phyloP scores from a whole-genome alignment of 2,113 vertebrate genomes.

The Nerophis ophidion region DNA sequence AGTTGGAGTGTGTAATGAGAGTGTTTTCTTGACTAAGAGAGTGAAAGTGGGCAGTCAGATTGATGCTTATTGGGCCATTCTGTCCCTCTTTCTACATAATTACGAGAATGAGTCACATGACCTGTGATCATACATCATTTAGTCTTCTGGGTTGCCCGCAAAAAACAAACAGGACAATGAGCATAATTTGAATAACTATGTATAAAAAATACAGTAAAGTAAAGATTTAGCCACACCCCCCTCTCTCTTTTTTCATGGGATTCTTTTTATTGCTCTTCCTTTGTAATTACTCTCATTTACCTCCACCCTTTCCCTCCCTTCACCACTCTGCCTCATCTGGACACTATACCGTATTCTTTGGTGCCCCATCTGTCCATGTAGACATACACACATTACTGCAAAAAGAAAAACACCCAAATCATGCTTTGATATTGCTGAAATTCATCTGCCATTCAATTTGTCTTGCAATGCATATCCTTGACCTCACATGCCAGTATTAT shows the following conservation, averaged over 20 bases:
- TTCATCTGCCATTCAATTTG: background rate
- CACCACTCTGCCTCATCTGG: constrained; percentile 22
- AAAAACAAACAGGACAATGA: constrained; percentile 10
- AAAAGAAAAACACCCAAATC: background rate
- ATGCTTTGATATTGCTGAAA: background rate
- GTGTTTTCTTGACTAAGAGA: constrained; percentile 45
- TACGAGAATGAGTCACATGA: constrained; percentile 32
- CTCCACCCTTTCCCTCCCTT: constrained; percentile 12
- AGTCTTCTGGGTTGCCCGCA: constrained; percentile 19
- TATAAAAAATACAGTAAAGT: constrained; percentile 24
- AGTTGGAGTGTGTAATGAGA: constrained; percentile 43
- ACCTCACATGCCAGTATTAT: background rate
- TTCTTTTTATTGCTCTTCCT: constrained; percentile 43
- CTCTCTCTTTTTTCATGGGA: constrained; percentile 23
- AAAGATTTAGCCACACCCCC: constrained; percentile 10
- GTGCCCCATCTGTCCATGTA: constrained; percentile 50
- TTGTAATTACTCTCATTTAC: constrained; percentile 29
- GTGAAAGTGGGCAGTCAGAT: constrained; percentile 33
- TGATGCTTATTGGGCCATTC: constrained; percentile 57
- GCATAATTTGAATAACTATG: background rate
- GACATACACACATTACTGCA: constrained; percentile 25
- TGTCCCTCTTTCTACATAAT: constrained; percentile 32
- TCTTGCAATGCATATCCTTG: background rate
- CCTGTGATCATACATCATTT: constrained; percentile 38
- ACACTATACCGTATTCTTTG: constrained; percentile 35